phyloP scores from a whole-genome alignment of 2,113 vertebrate species.

The Anoplopoma fimbria region DNA sequence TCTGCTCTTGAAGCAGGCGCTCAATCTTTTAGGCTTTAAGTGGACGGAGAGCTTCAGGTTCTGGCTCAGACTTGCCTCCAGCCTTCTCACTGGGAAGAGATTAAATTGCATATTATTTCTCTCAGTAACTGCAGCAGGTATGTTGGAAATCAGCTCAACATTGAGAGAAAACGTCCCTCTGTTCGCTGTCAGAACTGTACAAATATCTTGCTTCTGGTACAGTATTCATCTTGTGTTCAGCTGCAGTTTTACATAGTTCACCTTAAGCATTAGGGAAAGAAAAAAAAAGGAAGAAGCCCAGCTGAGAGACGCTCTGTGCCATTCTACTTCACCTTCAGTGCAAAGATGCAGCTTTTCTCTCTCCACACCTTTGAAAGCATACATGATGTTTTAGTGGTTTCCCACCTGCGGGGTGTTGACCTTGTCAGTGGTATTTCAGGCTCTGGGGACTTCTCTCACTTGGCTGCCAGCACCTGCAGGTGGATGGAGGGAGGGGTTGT shows the following conservation, averaged over 20 bases:
- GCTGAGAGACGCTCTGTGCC: constrained; percentile 15
- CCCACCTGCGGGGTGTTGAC: constrained; percentile 78
- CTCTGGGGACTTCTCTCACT: constrained; percentile 69
- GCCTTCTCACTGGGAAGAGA: constrained; percentile 50
- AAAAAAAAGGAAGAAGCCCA: neutral
- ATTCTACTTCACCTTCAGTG: constrained; percentile 40
- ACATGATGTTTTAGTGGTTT: constrained; percentile 67
- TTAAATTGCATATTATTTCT: constrained; percentile 70
- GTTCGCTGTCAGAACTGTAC: neutral
- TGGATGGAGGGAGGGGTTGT: constrained; percentile 76
- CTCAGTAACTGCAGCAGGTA: constrained; percentile 1
- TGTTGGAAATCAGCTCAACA: constrained; percentile 36
- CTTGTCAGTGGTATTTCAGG: constrained; percentile 81
- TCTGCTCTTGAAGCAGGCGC: neutral
- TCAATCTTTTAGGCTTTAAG: constrained; percentile 29
- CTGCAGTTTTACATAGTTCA: neutral
- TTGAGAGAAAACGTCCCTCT: neutral
- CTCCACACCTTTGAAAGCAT: constrained; percentile 59
- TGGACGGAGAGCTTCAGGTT: constrained; percentile 51
- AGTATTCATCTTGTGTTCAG: neutral
- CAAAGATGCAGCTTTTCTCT: constrained; percentile 32
- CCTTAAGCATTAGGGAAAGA: neutral
- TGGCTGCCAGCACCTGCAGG: constrained; percentile 72
- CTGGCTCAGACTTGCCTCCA: constrained; percentile 24
- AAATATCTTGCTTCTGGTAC: constrained; percentile 3